Evolutionary conservation across 1,140 invertebrate genomes (phyloP), one percentile per base, ranked within the genome.

Genomic region (Neodiprion pinetum): DNA sequence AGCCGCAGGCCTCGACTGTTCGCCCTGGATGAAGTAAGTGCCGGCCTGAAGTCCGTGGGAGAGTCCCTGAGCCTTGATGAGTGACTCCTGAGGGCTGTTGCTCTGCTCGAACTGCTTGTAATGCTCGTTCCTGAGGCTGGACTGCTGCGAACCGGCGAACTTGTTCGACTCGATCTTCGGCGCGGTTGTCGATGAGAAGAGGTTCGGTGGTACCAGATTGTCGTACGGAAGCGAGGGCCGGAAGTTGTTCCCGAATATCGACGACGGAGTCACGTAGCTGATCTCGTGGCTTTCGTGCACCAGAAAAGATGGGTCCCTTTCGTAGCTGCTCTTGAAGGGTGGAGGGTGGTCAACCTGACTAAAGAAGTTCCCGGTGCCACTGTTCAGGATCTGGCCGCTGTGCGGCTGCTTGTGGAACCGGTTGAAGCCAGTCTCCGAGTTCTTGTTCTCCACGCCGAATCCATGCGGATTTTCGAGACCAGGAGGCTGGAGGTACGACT

Each of bases 201-300:
- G 74, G 2, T 83, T 80, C 1, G 84, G 82, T 0, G 82, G 81
- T n/a, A 82, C 48, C 0, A 85, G 75, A 69, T 77, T 84, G 71
- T 84, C 84, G 69, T 84, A 85, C 0, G 83, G 78, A 1, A 82
- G 53, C 9, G 82, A 82, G 1, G 85, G 85, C 21, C 84, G 78
- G 65, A 82, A 86, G 69, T 86, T 87, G 68, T 80, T 86, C 8
- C 75, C 12, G n/a, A 71, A 71, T 40, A 10, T 71, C 21, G 40
- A 47, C 14, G 40, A 23, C 4, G 70, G 70, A 10, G 84, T 88
- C 7, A 81, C 84, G 70, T 84, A 87, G 14, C 82, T 83, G 17
- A 86, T 72, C 71, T 87, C 87, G 40, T 86, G 85, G 48, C 84
- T 87, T 68, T 88, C 87, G 72, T 87, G 84, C 0, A 88, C 82